phyloP scores from a whole-genome alignment of 2,888 invertebrate genomes.

The Palloptera scutellata region DNA sequence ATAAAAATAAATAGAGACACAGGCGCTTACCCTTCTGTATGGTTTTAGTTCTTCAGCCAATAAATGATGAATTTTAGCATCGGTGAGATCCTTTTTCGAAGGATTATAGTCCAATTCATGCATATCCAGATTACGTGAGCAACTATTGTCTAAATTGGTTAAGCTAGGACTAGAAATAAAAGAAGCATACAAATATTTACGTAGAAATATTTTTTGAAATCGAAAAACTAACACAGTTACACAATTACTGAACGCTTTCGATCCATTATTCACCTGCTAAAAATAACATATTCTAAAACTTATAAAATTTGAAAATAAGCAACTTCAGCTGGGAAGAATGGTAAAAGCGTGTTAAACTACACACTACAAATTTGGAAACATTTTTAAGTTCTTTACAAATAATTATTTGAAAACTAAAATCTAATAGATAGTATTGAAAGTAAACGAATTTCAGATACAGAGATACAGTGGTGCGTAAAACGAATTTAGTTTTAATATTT shows the following conservation, averaged over 20 bases:
- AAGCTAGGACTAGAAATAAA: slow-evolving; percentile 75
- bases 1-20: neutral
- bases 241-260: too few species aligned
- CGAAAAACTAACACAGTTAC: too few species aligned
- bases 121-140: slow-evolving; percentile 91
- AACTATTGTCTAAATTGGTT: slow-evolving; percentile 80
- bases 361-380: neutral
- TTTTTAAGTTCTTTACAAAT: slow-evolving; percentile 21
- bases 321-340: too few species aligned
- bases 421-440: slow-evolving; percentile 38
- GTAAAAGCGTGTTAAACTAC: too few species aligned
- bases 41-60: slow-evolving; percentile 90
- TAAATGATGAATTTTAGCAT: slow-evolving; percentile 93
- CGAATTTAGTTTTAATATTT: slow-evolving; percentile 6
- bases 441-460: slow-evolving; percentile 62
- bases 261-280: too few species aligned
- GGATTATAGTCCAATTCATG: slow-evolving; percentile 93
- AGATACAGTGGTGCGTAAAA: slow-evolving; percentile 47
- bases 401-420: slow-evolving; percentile 23
- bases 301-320: too few species aligned
- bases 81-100: slow-evolving; percentile 89
- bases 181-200: slow-evolving; percentile 4
- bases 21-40: slow-evolving; percentile 77
- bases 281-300: too few species aligned
- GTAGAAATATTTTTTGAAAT: too few species aligned